Percentiles rank a stretch among this genome's conserved stretches.
Conservation (phyloP, 2,113 vertebrate species). For the Meleagris gallopavo region DNA sequence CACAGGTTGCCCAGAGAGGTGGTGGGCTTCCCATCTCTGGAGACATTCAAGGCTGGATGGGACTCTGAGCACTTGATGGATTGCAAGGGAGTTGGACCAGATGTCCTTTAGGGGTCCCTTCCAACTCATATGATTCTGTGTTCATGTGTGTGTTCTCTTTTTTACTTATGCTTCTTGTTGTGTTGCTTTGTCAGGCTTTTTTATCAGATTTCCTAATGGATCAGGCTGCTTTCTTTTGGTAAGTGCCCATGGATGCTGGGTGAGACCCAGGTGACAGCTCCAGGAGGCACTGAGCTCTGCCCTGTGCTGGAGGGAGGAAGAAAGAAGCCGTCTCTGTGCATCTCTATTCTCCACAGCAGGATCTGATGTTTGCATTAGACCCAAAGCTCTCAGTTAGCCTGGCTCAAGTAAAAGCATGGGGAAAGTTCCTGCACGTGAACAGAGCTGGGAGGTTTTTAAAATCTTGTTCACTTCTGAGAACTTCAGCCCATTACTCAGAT, state of each 20-base stretch:
- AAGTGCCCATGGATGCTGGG: background rate
- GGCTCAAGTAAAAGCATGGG: background rate
- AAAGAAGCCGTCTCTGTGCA: background rate
- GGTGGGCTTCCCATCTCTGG: no score
- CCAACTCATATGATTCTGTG: no score
- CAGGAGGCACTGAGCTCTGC: background rate
- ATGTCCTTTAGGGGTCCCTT: no score
- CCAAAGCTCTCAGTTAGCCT: background rate
- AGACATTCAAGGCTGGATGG: no score
- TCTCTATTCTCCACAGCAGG: background rate
- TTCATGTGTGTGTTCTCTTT: background rate
- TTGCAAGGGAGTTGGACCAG: no score
- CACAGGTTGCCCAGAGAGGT: no score
- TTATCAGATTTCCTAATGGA: background rate
- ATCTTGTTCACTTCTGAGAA: background rate
- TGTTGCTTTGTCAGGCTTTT: background rate
- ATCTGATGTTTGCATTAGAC: background rate
- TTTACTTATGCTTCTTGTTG: background rate
- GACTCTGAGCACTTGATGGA: no score
- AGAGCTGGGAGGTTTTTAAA: background rate
- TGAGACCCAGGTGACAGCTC: background rate
- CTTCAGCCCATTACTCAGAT: background rate
- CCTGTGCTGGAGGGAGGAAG: background rate
- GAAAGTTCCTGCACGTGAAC: background rate
- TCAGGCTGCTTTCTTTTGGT: background rate